Evolutionary conservation across 92 coral and sea anemone genomes (phyloP), one percentile per base, ranked within the genome.

Genomic region (Heliopora coerulea): DNA sequence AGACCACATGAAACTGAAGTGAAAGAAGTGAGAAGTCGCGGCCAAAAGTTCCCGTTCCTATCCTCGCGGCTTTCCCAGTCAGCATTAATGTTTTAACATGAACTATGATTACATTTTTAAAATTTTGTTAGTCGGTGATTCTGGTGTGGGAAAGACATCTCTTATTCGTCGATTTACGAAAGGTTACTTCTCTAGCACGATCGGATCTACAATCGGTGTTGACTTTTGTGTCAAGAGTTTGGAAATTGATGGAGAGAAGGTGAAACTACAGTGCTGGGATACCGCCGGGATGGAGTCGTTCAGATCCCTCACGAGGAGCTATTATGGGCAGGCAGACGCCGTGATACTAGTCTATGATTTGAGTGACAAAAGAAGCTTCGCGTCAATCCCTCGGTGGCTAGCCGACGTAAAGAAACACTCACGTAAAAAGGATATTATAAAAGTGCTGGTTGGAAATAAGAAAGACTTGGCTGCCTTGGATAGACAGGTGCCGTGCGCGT

Each of bases 261-360:
- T 95, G 32, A 95, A 90, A 72, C 82, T 95, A 13, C 99, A 95
- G 74, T 95, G 99, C 56, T 91, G 97, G 92, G 99, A 95, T 69
- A 95, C 99, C 1, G 99, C 99, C 41, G 99, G 99, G 12, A 91
- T 90, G 73, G 99, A 95, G 62, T 83, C 88, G 78, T 90, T 90
- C 65, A 88, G 88, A 56, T 85, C 95, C 2, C 75, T 95, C 37
- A 95, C 99, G 21, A 89, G 87, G 64, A 95, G 97, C 58, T 95
- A 95, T 56, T 95, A 95, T 82, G 78, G 99, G 49, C 91, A 88
- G 56, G 97, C 99, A 0, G 99, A 95, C 67, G 99, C 99, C n/a
- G 97, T 95, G 20, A 81, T 95, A 35, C 70, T 95, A 62, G 86
- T 95, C n/a, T 95, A 90, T 79, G 99, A 95, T 75, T 85, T 95